Conservation (phyloP, 2,888 invertebrate species). For the Ormyrus thymus region DNA sequence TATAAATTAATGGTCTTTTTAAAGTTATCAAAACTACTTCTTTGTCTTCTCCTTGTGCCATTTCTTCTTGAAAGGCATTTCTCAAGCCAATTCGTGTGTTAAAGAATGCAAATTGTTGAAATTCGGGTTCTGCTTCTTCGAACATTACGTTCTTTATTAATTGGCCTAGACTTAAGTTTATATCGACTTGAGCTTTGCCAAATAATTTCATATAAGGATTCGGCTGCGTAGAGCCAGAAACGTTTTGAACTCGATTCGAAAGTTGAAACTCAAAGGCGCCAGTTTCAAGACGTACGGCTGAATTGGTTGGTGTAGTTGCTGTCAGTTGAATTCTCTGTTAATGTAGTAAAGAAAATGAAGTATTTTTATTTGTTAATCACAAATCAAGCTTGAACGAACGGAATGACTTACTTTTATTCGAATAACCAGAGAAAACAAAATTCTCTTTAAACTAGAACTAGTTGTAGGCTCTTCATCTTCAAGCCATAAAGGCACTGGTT, state of each 20-base stretch:
- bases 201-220: conserved; percentile 83
- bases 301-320: conserved; percentile 97
- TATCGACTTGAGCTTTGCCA: conserved; percentile 91
- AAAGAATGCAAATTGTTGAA: conserved; percentile 98
- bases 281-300: conserved; percentile 96
- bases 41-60: conserved; percentile 88
- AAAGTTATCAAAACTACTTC: conserved; percentile 93
- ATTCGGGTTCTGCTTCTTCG: conserved; percentile 98
- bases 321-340: conserved; percentile 93
- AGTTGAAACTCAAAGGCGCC: conserved; percentile 94
- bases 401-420: conserved; percentile 82
- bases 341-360: conserved; percentile 16
- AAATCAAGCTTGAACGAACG: no score
- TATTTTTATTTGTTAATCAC: neutral
- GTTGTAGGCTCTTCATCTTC: conserved; percentile 84
- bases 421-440: conserved; percentile 92
- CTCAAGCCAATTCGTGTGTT: conserved; percentile 93
- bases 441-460: conserved; percentile 80
- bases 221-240: conserved; percentile 79
- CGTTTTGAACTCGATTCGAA: conserved; percentile 94
- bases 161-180: conserved; percentile 96
- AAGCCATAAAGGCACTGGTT: conserved; percentile 93
- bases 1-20: conserved; percentile 94
- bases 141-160: conserved; percentile 94
- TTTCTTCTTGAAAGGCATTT: conserved; percentile 93